Base-by-base conservation (phyloP, 2,797 vertebrate genomes). In the Oophaga sylvatica region DNA sequence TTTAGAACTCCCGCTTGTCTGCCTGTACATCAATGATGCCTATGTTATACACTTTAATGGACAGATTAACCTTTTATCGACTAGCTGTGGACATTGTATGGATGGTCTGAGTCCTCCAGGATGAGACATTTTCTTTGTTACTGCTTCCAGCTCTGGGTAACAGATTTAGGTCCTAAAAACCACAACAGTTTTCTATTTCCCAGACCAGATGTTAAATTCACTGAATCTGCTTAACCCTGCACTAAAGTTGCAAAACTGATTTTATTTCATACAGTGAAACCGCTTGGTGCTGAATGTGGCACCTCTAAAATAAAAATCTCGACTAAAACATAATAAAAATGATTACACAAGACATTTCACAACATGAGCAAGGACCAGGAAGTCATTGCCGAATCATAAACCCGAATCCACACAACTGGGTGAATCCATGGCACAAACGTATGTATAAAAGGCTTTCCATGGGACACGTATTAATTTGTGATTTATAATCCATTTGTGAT, bases 321-420 rank as follows among this genome's bases (percentile, higher is more conserved):
- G 20, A 45, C 41, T 26, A 48, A 81, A 65, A 35, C 19, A 62
- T 13, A 9, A 53, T 0, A 19, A 63, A 81, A 48, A 53, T 65
- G 20, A 67, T 81, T 41, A 81, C 12, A 81, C 80, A 45, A 35
- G 56, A 60, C 77, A 67, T 65, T 63, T 80, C 19, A 63, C 41
- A 41, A 80, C 10, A 63, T 20, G 59, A 65, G 13, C 45, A 67
- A 9, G 26, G 60, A 65, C 48, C 12, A 26, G 35, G 48, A 63
- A 41, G 12, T 29, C 63, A 81, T 20, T 31, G 29, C 16, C 12
- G 60, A 41, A 57, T 13, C 59, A 26, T 31, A 65, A 57, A 12
- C 63, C 35, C 31, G 12, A 31, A 59, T 60, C 53, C 78, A 62
- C 9, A 17, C 56, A 79, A 29, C n/a, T 20, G 11, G 73, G n/a